Evolutionary conservation across 2,797 vertebrate species (phyloP), one percentile per base, ranked within the genome.

Genomic region (Oceanodroma leucorhoa): DNA sequence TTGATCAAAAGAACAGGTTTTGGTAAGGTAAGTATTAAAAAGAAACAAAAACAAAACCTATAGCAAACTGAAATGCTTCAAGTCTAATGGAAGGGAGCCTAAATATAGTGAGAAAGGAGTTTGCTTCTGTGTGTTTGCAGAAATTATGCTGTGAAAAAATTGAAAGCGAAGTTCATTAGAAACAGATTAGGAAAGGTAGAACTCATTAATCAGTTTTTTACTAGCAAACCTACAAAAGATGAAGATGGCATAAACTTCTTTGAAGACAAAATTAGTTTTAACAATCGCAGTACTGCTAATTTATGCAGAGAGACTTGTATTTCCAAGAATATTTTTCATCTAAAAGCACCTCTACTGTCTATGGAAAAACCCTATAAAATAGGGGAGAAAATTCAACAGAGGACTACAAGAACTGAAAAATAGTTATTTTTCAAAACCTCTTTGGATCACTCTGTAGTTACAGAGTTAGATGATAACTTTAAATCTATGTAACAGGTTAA

Each of bases 281-380:
- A 45, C 40, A 23, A 91, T 71, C 41, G 83, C 2, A 1, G 5
- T 61, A 54, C 15, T 79, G 23, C 5, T 78, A 61, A 75, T 29
- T 46, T 60, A 64, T 46, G 34, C 32, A 79, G 30, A 69, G 23
- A 76, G 9, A 41, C 14, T 40, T 70, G 10, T 70, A 57, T 17
- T 85, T 89, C 41, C 24, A 89, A 70, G 2, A 83, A 51, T 4
- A 7, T 27, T 69, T 72, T 82, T 65, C 6, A 51, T 20, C 19
- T 41, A 75, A 58, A 83, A 86, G 29, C 14, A 88, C 4, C 11
- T 41, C 29, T 40, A 50, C 4, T 32, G 8, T 23, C 8, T 43
- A 58, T 1, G 5, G 29, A 12, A 81, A 87, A 92, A 22, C 2
- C 0, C 6, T 30, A 2, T 26, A 84, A 24, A 71, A 72, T 0